Conservation (phyloP, 2,797 vertebrate species). For the Chromobotia macracanthus region DNA sequence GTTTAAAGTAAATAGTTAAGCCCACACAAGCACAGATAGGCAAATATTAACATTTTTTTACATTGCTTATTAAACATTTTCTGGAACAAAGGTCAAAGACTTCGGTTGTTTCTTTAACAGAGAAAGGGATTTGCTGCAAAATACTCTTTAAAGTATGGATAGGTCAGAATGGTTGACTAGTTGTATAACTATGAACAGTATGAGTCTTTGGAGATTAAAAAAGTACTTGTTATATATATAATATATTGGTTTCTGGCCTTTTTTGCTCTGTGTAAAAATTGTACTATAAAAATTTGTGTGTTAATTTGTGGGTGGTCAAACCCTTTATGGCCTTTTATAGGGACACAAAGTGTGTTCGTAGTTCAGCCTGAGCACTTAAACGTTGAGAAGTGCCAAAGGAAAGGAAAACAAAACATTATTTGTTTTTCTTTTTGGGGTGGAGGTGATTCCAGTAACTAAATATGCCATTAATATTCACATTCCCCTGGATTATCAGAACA, state of each 20-base stretch:
- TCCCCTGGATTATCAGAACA: constrained; percentile 32
- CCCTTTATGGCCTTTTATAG: too few species aligned
- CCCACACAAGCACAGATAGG: constrained; percentile 36
- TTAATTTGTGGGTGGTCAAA: too few species aligned
- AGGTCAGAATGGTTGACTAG: too few species aligned
- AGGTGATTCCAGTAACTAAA: not conserved
- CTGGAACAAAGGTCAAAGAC: not conserved
- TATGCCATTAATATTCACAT: constrained; percentile 19
- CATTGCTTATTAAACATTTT: not conserved
- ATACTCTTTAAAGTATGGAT: too few species aligned
- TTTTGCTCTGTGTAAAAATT: too few species aligned
- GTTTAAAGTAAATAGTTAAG: constrained; percentile 37
- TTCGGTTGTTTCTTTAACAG: not conserved
- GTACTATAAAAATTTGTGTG: too few species aligned
- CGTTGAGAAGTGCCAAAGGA: not conserved
- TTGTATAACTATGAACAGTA: too few species aligned
- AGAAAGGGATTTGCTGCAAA: not conserved
- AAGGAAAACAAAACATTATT: not conserved
- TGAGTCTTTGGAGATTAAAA: too few species aligned
- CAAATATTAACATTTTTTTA: constrained; percentile 59
- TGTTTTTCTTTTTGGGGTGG: constrained; percentile 4
- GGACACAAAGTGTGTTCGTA: too few species aligned
- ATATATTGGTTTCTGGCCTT: too few species aligned
- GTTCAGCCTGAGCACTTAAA: too few species aligned
- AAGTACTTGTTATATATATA: too few species aligned